Evolutionary conservation across 2,888 invertebrate genomes (phyloP), one percentile per base, ranked within the genome.

Genomic region (Copidosoma aretas): DNA sequence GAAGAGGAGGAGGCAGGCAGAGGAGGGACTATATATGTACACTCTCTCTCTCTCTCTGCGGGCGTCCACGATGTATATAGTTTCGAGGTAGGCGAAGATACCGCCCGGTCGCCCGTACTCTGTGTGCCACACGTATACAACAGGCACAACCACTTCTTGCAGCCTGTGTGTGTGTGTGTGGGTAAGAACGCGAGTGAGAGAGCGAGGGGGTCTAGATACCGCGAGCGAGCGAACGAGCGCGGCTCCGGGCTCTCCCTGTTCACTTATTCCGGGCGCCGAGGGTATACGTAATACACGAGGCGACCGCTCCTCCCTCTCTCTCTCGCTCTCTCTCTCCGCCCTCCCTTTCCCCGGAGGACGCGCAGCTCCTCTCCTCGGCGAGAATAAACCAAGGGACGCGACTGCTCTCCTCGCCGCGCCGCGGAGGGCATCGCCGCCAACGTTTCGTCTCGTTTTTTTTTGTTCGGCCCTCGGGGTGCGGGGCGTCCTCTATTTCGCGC

Each of bases 191-290:
- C n/a, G n/a, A n/a, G n/a, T n/a, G n/a, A n/a, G n/a, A n/a, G n/a
- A n/a, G 10, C 41, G 41, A 8, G 53, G 39, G 64, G 21, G 58
- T 22, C 58, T 64, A 58, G 46, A 49, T 41, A 61, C 53, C 64
- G 22, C 19, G 3, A n/a, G n/a, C n/a, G n/a, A n/a, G n/a, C n/a
- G n/a, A n/a, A 32, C 19, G 22, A 21, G 10, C 15, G 3, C 43
- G 12, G 43, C 43, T 12, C 1, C 3, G 25, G 15, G 43, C 43
- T 3, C 43, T 3, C 12, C 12, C 67, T 56, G 64, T 32, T 60
- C 60, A 60, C 64, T 68, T 64, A 64, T 67, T 61, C 67, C 67
- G 57, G 62, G 43, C 67, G 52, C 67, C 58, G 61, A 60, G 46
- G 32, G 54, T 56, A n/a, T 56, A 19, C 60, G 54, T 57, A 60